Evolutionary conservation across 2,888 invertebrate species (phyloP), one percentile per base, ranked within the genome.

Genomic region (Patella caerulea): DNA sequence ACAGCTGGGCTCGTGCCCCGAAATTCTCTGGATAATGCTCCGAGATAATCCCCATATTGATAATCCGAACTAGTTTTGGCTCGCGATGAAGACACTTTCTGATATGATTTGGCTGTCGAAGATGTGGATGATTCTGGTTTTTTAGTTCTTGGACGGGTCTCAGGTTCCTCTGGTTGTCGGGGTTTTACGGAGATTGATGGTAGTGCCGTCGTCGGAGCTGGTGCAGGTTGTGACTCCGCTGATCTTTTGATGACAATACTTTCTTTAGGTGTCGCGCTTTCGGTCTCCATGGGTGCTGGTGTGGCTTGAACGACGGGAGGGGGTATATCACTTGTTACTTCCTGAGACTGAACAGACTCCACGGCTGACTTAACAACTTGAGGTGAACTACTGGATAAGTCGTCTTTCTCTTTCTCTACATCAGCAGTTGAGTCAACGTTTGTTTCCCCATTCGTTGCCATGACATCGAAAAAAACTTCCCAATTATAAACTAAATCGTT

Each of bases 1-100:
- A 89, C 89, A 52, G 85, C 83, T 45, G 88, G 89, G 76, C 87
- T 88, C 19, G 86, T 86, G 71, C 88, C 87, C 65, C 88, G 82
- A 78, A 87, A 88, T 56, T 87, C 87, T 69, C 86, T 81, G 72
- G 77, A 81, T 75, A 88, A 74, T 69, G 80, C 81, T 11, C 81
- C 77, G 15, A 83, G 76, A 29, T 81, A 77, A 73, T 81, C 79
- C n/a, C 78, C 77, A 72, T 82, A 77, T 17, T 80, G 81, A n/a
- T 78, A 71, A 29, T 78, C 71, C 7, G 77, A 76, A 15, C 75
- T 73, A 14, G 74, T 75, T 11, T 19, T 45, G 11, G 77, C n/a
- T 53, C 74, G 69, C 14, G 71, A 52, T 12, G 72, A 59, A 15
- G 80, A 76, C 15, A 71, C 72, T 65, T 56, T 77, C 0, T 72